These are phyloP conservation scores for Halictus ligatus DNA, from an alignment of 2,888 invertebrate genomes.

Conservation along the genomic window DNA sequence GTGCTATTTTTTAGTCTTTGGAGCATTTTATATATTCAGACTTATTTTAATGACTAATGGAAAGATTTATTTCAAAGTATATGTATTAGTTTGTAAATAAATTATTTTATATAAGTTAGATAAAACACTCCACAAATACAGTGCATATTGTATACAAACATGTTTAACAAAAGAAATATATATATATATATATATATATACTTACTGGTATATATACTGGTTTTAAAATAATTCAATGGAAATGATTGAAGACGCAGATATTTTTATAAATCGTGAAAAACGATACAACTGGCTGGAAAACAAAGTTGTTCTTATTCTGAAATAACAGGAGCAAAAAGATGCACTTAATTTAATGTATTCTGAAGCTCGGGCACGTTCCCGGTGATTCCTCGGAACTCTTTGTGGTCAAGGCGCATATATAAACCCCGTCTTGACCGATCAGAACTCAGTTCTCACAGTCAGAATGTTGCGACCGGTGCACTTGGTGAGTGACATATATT, in stretches of 20 bases:
- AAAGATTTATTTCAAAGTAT: not conserved
- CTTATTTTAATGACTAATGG: not conserved
- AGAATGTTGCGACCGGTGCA: slow-evolving; percentile 40
- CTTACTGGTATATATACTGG: too few species aligned
- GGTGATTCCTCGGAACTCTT: not conserved
- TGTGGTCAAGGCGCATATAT: slow-evolving; percentile 36
- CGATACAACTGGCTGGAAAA: not conserved
- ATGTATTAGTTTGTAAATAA: not conserved
- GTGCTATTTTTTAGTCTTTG: not conserved
- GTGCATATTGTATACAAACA: too few species aligned
- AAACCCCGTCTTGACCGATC: slow-evolving; percentile 21
- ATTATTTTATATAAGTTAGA: not conserved
- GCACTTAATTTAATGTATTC: not conserved
- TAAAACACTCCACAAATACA: not conserved
- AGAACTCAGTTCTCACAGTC: slow-evolving; percentile 32
- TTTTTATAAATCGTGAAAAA: not conserved
- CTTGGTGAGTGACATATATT: slow-evolving; percentile 42
- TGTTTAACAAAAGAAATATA: not conserved
- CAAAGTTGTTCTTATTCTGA: slow-evolving; percentile 1
- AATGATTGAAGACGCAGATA: not conserved
- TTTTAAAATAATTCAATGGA: not conserved
- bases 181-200: too few species aligned
- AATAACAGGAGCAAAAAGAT: not conserved
- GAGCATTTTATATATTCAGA: not conserved
- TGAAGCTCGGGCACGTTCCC: not conserved